Base-by-base conservation (phyloP, 2,797 vertebrate genomes). In the Coilia nasus region DNA sequence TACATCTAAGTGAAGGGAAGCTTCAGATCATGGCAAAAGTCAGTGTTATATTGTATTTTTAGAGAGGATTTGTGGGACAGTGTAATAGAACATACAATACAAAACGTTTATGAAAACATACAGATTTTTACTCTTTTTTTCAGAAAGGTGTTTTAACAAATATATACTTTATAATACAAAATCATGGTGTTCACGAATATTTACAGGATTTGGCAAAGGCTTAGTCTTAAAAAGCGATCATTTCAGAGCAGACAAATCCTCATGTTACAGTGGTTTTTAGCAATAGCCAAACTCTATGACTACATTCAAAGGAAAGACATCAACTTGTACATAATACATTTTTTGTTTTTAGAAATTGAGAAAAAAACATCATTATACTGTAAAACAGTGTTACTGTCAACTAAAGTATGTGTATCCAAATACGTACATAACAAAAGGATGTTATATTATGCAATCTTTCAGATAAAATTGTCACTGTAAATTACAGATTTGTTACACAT, bases 161-260 rank as follows among this genome's bases (percentile, higher is more conserved):
- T 78, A 44, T 78, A 78, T 78, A 41, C 71, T 78, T 6, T 1
- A 35, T 78, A 44, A 78, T 78, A 78, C 71, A 78, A 78, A 78
- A 78, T n/a, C 5, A 78, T 17, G 50, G 50, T 78, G 21, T 35
- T 78, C 19, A 44, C 6, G 14, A 78, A 44, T 78, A 78, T 78
- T 44, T 78, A 78, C 71, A 78, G 15, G 17, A 64, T 64, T 23
- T 44, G 17, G 71, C 35, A 78, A 78, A 21, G 6, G 31, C 57
- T 19, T 19, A 59, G 19, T 21, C 57, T 19, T 59, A 21, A 78
- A 35, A 41, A 78, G 19, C 67, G 41, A 75, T 7, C 71, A 78
- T 78, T 78, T 44, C 19, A 78, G 71, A 15, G 17, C 71, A 78
- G 17, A 78, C 71, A 44, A 19, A 75, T 12, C 28, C 14, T 41